Conservation (phyloP, 2,113 vertebrate species). For the Lophotis ruficrista region DNA sequence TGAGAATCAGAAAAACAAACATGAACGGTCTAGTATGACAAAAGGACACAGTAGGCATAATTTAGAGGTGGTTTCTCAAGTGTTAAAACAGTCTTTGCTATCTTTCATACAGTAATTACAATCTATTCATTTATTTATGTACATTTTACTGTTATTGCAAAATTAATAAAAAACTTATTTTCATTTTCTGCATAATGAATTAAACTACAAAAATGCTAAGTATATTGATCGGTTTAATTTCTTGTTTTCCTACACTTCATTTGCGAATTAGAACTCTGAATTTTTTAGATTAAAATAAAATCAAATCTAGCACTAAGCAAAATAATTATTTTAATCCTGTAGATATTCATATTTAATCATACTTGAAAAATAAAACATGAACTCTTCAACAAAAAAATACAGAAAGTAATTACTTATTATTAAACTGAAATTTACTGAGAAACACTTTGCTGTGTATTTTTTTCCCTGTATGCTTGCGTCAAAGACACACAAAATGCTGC, state of each 20-base stretch:
- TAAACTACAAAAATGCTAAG: neutral
- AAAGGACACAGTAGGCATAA: neutral
- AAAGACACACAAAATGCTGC: neutral
- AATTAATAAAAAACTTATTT: constrained; percentile 16
- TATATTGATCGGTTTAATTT: neutral
- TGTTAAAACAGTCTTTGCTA: neutral
- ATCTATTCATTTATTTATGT: neutral
- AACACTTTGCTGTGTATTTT: neutral
- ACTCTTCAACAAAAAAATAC: neutral
- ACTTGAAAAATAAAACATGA: neutral
- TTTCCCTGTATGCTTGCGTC: neutral
- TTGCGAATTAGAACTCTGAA: neutral
- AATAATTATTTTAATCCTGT: neutral
- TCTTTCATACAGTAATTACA: neutral
- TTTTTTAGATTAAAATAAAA: constrained; percentile 22
- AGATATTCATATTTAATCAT: neutral
- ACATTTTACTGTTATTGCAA: neutral
- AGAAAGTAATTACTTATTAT: neutral
- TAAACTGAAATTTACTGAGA: neutral
- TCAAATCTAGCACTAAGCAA: neutral
- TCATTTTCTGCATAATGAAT: neutral
- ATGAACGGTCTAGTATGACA: neutral
- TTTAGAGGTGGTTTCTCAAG: neutral
- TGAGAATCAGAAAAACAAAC: neutral
- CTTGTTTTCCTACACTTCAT: neutral